These are phyloP conservation scores for Cremastinae sp. DNA, from an alignment of 2,888 invertebrate species.

Conservation along the genomic window DNA sequence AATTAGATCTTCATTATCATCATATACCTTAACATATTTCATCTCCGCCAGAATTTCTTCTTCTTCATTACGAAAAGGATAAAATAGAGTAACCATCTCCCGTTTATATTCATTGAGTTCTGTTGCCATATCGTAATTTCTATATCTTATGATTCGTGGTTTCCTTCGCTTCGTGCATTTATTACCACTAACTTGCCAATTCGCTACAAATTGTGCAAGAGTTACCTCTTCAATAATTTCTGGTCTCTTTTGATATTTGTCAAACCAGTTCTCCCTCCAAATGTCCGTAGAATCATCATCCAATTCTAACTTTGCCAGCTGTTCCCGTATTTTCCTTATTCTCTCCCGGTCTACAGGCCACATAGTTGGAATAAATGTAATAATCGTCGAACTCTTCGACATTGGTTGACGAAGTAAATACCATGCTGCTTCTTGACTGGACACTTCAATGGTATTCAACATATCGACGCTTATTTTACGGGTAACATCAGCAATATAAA, in stretches of 20 bases:
- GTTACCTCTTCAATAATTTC: slow-evolving; percentile 62
- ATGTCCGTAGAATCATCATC: slow-evolving; percentile 65
- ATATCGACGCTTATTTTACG: slow-evolving; percentile 68
- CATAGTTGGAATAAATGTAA: slow-evolving; percentile 63
- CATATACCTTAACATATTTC: slow-evolving; percentile 70
- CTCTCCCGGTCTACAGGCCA: slow-evolving; percentile 75
- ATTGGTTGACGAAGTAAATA: slow-evolving; percentile 77
- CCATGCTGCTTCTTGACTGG: slow-evolving; percentile 78
- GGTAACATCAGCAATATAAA: slow-evolving; percentile 66
- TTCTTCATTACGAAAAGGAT: slow-evolving; percentile 75
- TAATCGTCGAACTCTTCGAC: slow-evolving; percentile 70
- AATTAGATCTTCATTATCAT: slow-evolving; percentile 70
- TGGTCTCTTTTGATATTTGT: slow-evolving; percentile 77
- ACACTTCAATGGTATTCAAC: slow-evolving; percentile 72
- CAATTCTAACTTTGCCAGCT: slow-evolving; percentile 61
- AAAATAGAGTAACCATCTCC: slow-evolving; percentile 65
- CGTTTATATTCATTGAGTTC: slow-evolving; percentile 71
- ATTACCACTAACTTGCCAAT: slow-evolving; percentile 56
- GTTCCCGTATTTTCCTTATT: slow-evolving; percentile 70
- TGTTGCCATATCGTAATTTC: slow-evolving; percentile 73
- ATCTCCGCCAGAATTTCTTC: slow-evolving; percentile 71
- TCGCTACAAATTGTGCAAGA: slow-evolving; percentile 76
- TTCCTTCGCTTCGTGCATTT: slow-evolving; percentile 19
- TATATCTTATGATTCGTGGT: slow-evolving; percentile 72
- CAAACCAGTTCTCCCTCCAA: slow-evolving; percentile 77